phyloP scores from a whole-genome alignment of 2,797 vertebrate species.

The Lacerta bilineata region DNA sequence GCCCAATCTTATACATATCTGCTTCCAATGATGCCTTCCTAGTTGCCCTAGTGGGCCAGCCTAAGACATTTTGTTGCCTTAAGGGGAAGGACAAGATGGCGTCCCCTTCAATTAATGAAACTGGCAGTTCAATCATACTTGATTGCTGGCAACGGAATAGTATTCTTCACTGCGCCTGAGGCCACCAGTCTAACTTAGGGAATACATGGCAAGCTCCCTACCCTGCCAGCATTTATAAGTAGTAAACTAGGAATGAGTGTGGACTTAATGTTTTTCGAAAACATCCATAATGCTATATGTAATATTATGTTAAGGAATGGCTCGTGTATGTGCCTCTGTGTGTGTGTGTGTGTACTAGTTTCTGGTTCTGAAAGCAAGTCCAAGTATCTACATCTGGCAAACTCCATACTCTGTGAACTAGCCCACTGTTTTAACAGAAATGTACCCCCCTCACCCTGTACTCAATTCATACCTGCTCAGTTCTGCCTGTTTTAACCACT shows the following conservation, averaged over 20 bases:
- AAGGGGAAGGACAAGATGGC: too few relatives aligned
- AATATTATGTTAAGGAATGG: background rate
- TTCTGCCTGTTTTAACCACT: conserved; percentile 6
- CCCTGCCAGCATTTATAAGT: too few relatives aligned
- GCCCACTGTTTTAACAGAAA: background rate
- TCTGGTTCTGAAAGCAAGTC: background rate
- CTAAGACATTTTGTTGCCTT: too few relatives aligned
- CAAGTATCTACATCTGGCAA: background rate
- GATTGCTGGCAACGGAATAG: too few relatives aligned
- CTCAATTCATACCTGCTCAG: background rate
- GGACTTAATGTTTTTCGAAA: background rate
- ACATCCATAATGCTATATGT: background rate
- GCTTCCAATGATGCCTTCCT: too few relatives aligned
- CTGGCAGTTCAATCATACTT: too few relatives aligned
- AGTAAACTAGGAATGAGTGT: background rate
- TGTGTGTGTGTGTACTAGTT: background rate
- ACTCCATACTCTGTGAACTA: background rate
- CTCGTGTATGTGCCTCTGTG: background rate
- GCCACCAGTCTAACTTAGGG: too few relatives aligned
- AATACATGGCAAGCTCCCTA: too few relatives aligned
- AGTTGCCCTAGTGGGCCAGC: too few relatives aligned
- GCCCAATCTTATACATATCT: too few relatives aligned
- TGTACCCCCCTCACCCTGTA: background rate
- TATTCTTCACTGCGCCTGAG: too few relatives aligned
- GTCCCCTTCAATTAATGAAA: too few relatives aligned